A percentile compares a stretch with the other conserved stretches of the same genome.
Evolutionary conservation across 1,140 invertebrate species (phyloP).

Genomic region (Drosophila kohkoa): DNA sequence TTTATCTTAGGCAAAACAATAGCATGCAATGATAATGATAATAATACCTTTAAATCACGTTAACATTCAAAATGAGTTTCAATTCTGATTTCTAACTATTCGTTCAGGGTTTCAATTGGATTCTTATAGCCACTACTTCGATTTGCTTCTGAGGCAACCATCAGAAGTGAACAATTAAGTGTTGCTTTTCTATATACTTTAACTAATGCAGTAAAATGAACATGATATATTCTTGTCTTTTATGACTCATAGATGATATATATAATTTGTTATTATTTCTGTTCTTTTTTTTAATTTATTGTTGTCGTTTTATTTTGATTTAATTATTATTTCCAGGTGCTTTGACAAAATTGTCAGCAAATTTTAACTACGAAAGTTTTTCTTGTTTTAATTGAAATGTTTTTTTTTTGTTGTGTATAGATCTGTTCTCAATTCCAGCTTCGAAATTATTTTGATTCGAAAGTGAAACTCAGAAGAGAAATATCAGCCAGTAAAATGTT

Average conservation of each 20-base stretch:
- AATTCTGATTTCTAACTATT: slow-evolving; percentile 40
- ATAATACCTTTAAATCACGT: no score
- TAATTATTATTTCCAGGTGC: slow-evolving; percentile 5
- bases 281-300: slow-evolving; percentile 7
- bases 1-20: background rate
- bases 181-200: slow-evolving; percentile 18
- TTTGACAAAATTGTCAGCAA: slow-evolving; percentile 35
- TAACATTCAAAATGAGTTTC: background rate
- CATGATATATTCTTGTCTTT: slow-evolving; percentile 14
- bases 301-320: slow-evolving; percentile 35
- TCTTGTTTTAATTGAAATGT: background rate
- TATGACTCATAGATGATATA: slow-evolving; percentile 31
- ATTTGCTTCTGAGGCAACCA: background rate
- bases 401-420: background rate
- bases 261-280: background rate
- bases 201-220: slow-evolving; percentile 33
- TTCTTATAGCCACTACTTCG: slow-evolving; percentile 4
- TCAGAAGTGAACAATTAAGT: slow-evolving; percentile 14
- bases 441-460: background rate
- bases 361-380: slow-evolving; percentile 15
- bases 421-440: background rate
- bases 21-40: background rate
- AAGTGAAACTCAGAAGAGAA: background rate
- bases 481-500: background rate
- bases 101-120: background rate